A percentile compares a stretch with the other conserved stretches of the same genome.
These are phyloP conservation scores for Ophion slaviceki DNA, from an alignment of 2,888 invertebrate species.

Conservation along the genomic window DNA sequence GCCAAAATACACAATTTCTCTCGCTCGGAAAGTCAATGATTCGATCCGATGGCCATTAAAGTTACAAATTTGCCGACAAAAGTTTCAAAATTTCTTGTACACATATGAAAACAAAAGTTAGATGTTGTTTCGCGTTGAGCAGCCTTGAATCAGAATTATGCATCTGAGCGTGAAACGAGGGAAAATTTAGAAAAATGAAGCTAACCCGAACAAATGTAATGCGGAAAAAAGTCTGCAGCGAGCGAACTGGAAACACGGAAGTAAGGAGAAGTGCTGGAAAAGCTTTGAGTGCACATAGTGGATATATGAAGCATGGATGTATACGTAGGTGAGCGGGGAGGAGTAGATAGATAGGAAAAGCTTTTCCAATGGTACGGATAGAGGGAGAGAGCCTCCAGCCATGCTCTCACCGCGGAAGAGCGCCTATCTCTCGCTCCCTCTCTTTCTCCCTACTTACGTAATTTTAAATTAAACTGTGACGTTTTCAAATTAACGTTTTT, in stretches of 20 bases:
- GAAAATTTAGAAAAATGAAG: slow-evolving; percentile 44
- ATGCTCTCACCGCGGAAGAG: slow-evolving; percentile 63
- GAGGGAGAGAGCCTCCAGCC: slow-evolving; percentile 58
- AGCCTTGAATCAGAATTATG: neutral
- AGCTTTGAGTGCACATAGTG: slow-evolving; percentile 24
- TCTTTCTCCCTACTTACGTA: slow-evolving; percentile 78
- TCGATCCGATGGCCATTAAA: neutral
- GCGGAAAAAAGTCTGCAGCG: slow-evolving; percentile 33
- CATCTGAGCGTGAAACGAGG: slow-evolving; percentile 26
- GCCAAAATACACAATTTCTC: no score
- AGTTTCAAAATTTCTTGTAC: neutral
- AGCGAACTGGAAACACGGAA: slow-evolving; percentile 40
- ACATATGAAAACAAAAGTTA: neutral
- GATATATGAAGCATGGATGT: neutral
- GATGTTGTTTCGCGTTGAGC: neutral
- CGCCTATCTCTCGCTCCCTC: slow-evolving; percentile 22
- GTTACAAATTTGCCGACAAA: neutral
- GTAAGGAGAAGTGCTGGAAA: slow-evolving; percentile 40
- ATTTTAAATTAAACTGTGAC: slow-evolving; percentile 83
- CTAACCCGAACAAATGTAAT: slow-evolving; percentile 41
- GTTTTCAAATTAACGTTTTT: slow-evolving; percentile 84
- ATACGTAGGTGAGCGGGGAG: slow-evolving; percentile 9
- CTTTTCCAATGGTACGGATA: slow-evolving; percentile 54
- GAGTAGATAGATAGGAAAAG: slow-evolving; percentile 66
- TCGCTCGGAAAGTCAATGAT: no score